phyloP scores from a whole-genome alignment of 2,888 invertebrate genomes.

The Tuta absoluta region DNA sequence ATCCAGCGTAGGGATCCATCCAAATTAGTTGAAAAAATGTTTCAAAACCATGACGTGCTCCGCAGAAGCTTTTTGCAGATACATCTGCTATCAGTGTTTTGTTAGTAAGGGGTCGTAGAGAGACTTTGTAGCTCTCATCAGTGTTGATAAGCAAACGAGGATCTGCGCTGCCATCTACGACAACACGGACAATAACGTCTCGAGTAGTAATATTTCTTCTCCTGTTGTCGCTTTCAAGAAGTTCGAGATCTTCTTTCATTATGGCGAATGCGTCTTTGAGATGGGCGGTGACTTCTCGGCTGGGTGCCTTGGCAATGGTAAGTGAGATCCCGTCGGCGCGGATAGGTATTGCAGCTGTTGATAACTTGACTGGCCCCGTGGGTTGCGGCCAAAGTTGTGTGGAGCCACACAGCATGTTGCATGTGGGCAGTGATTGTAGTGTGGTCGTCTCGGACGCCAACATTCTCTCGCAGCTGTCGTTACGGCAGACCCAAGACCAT shows the following conservation, averaged over 20 bases:
- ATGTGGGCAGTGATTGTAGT: slow-evolving; percentile 85
- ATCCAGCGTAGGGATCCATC: slow-evolving; percentile 85
- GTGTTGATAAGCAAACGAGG: slow-evolving; percentile 83
- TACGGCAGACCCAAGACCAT: slow-evolving; percentile 90
- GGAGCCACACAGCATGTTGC: slow-evolving; percentile 89
- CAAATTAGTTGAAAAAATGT: slow-evolving; percentile 90
- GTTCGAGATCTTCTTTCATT: slow-evolving; percentile 75
- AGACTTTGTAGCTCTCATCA: slow-evolving; percentile 87
- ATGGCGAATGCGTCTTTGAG: slow-evolving; percentile 75
- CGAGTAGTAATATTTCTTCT: slow-evolving; percentile 60
- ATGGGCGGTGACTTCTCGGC: slow-evolving; percentile 60
- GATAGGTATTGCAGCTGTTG: slow-evolving; percentile 83
- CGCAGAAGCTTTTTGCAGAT: slow-evolving; percentile 86
- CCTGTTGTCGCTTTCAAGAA: slow-evolving; percentile 66
- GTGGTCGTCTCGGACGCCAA: slow-evolving; percentile 60
- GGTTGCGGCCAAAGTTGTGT: slow-evolving; percentile 91
- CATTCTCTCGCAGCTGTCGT: slow-evolving; percentile 85
- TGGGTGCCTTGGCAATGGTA: slow-evolving; percentile 63
- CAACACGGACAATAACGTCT: slow-evolving; percentile 73
- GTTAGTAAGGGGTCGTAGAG: slow-evolving; percentile 73
- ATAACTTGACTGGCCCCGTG: slow-evolving; percentile 85
- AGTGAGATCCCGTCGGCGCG: slow-evolving; percentile 77
- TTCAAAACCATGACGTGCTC: slow-evolving; percentile 88
- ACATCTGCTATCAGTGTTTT: slow-evolving; percentile 81
- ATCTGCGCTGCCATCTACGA: slow-evolving; percentile 78